phyloP scores from a whole-genome alignment of 2,888 invertebrate species.

The Eilema griseolum region DNA sequence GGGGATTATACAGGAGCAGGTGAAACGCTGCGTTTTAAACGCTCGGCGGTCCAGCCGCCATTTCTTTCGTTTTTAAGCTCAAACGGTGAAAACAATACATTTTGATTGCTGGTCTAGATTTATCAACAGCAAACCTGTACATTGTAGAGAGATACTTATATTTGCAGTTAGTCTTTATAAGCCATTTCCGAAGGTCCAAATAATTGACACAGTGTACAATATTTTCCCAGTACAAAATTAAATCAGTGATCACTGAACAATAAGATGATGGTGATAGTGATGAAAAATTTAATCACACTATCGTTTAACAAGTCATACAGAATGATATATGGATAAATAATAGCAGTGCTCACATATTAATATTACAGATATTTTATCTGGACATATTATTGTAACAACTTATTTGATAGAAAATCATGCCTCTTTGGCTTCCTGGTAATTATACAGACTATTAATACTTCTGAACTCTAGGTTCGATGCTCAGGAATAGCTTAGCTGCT shows the following conservation, averaged over 20 bases:
- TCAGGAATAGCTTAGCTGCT: slow-evolving; percentile 1
- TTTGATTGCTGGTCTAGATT: slow-evolving; percentile 1
- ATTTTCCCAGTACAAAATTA: not conserved
- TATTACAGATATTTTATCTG: not conserved
- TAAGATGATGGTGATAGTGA: not conserved
- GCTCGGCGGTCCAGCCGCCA: slow-evolving; percentile 55
- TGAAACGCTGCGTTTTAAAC: slow-evolving; percentile 57
- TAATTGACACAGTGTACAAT: not conserved
- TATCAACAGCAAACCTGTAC: not conserved
- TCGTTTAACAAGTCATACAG: no score
- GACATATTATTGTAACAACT: not conserved
- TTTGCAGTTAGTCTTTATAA: no score
- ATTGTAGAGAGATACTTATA: not conserved
- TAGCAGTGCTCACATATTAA: not conserved
- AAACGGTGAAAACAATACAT: not conserved
- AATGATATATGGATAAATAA: not conserved
- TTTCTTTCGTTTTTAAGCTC: slow-evolving; percentile 35
- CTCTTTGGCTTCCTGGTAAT: slow-evolving; percentile 26
- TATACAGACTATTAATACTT: slow-evolving; percentile 23
- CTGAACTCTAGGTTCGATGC: slow-evolving; percentile 10
- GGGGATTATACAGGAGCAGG: slow-evolving; percentile 55
- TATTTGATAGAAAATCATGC: slow-evolving; percentile 13
- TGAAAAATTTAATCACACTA: not conserved
- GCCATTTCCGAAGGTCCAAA: slow-evolving; percentile 7
- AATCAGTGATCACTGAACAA: not conserved